These are phyloP conservation scores for Hemibagrus wyckioides DNA, from an alignment of 2,113 vertebrate species.

Conservation along the genomic window DNA sequence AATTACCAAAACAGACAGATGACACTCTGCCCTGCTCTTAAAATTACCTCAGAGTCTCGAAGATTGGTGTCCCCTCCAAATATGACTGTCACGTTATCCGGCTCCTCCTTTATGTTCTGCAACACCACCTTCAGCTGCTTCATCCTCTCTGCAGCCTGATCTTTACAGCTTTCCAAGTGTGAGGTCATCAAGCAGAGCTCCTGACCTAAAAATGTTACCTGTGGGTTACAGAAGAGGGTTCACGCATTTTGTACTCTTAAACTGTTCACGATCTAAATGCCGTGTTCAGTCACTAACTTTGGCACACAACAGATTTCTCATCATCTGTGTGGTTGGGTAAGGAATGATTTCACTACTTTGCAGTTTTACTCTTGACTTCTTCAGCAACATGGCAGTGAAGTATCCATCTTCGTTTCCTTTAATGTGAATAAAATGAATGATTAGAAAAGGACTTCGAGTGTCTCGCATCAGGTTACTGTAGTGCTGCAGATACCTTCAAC, in stretches of 20 bases:
- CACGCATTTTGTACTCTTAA: neutral
- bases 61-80: conserved; percentile 97
- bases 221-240: neutral
- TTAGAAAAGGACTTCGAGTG: neutral
- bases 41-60: conserved; percentile 84
- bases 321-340: conserved; percentile 88
- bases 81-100: conserved; percentile 80
- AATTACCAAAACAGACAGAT: neutral
- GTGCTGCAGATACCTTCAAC: conserved; percentile 78
- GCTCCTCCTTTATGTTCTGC: conserved; percentile 74
- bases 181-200: conserved; percentile 92
- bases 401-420: conserved; percentile 85
- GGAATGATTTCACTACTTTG: conserved; percentile 78
- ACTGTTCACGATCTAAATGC: too few relatives aligned
- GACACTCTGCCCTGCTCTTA: neutral
- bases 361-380: conserved; percentile 85
- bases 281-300: conserved; percentile 66
- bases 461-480: neutral
- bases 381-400: conserved; percentile 91
- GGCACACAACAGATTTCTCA: conserved; percentile 89
- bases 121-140: conserved; percentile 81
- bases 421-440: conserved; percentile 20
- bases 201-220: conserved; percentile 81
- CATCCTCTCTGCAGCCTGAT: conserved; percentile 78
- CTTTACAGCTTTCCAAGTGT: conserved; percentile 92